Conservation (phyloP, 2,888 invertebrate species). For the Agrotis ipsilon region DNA sequence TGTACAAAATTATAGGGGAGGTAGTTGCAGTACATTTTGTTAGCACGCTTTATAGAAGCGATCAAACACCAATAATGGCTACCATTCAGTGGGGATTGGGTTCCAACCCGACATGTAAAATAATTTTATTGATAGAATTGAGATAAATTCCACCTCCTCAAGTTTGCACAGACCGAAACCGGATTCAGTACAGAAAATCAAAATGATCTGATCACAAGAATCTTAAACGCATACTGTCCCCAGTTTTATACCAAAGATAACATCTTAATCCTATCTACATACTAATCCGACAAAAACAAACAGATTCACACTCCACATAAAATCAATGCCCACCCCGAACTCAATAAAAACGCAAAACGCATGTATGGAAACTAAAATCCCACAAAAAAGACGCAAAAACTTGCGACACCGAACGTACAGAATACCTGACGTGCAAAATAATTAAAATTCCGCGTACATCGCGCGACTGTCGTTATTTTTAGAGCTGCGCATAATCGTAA, state of each 20-base stretch:
- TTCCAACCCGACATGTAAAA: no score
- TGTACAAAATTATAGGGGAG: no score
- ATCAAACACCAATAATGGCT: no score
- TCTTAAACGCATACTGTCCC: slow-evolving; percentile 2
- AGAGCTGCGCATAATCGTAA: slow-evolving; percentile 54
- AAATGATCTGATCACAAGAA: slow-evolving; percentile 23
- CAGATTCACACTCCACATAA: slow-evolving; percentile 10
- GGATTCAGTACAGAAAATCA: not conserved
- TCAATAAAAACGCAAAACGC: slow-evolving; percentile 51
- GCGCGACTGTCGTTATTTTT: slow-evolving; percentile 49
- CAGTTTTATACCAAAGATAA: slow-evolving; percentile 21
- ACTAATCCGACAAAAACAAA: slow-evolving; percentile 19
- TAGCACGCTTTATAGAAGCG: no score
- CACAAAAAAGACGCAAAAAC: slow-evolving; percentile 20
- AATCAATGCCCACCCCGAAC: slow-evolving; percentile 31
- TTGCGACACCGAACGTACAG: slow-evolving; percentile 30
- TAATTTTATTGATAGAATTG: no score
- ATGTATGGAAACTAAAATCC: slow-evolving; percentile 45
- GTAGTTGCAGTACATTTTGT: no score
- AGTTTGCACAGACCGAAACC: not conserved
- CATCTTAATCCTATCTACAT: slow-evolving; percentile 34
- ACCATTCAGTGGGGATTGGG: no score
- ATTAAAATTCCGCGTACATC: slow-evolving; percentile 55
- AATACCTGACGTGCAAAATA: slow-evolving; percentile 49
- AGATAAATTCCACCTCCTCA: no score